Evolutionary conservation across 2,113 vertebrate species (phyloP), one percentile per base, ranked within the genome.

Genomic region (Tetraodon nigroviridis): DNA sequence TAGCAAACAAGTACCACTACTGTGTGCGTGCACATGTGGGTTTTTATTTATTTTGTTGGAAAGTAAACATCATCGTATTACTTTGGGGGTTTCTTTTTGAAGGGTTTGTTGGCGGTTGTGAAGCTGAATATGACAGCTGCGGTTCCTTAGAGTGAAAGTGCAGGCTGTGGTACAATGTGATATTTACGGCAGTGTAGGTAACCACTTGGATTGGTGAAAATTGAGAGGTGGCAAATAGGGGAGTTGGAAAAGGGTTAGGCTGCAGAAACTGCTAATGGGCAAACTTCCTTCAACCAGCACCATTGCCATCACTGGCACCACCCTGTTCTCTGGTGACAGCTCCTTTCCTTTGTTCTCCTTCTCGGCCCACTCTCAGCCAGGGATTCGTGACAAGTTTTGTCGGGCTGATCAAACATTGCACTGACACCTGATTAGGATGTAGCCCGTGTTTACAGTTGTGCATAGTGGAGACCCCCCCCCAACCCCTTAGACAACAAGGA

Each of bases 401-500:
- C 80, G 47, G 84, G 86, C 88, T 94, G 94, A 98, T 98, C 95
- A 98, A 95, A 98, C 91, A 87, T 88, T 20, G 79, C 76, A 58
- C 86, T 95, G 95, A 94, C 95, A 96, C 91, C 90, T 95, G 93
- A 94, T 94, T 93, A 94, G 92, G 65, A 79, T 90, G 88, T 91
- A 91, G 87, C 89, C 89, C 89, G 91, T 96, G 93, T 96, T 95
- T 94, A 94, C 93, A 92, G 92, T 92, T 88, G 90, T 90, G 89
- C 91, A 80, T 90, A 73, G 87, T 81, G 89, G 92, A 89, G 91
- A 92, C 88, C 87, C 81, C 85, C 83, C 89, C 78, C 76, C 57
- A 15, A 44, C 42, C 53, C 58, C 62, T 22, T 71, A 88, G 86
- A 94, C 90, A 90, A 92, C 92, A 92, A 89, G 91, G 92, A 90